A percentile compares a stretch with the other conserved stretches of the same genome.
These are phyloP conservation scores for Poeciliopsis retropinna DNA, from an alignment of 2,113 vertebrate species.

Conservation along the genomic window DNA sequence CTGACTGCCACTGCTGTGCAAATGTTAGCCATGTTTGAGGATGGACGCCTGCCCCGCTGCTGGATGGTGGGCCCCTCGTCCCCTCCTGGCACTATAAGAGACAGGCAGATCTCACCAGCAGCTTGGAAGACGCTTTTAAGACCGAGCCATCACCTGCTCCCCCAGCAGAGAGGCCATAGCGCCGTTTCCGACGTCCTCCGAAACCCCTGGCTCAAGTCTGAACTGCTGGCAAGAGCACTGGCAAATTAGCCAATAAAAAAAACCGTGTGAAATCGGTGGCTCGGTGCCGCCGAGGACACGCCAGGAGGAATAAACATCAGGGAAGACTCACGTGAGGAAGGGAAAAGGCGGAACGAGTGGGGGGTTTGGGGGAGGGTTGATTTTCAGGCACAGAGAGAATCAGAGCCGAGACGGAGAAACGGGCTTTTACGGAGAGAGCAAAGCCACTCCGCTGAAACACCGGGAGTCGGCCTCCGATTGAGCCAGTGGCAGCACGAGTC, in stretches of 20 bases:
- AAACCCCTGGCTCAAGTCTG: constrained; percentile 66
- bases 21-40: constrained; percentile 82
- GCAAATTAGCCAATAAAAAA: constrained; percentile 83
- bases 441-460: constrained; percentile 51
- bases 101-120: constrained; percentile 48
- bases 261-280: constrained; percentile 79
- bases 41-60: constrained; percentile 49
- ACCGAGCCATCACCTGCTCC: constrained; percentile 19
- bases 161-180: constrained; percentile 28
- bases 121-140: constrained; percentile 44
- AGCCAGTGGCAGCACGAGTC: constrained; percentile 54
- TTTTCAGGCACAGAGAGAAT: constrained; percentile 31
- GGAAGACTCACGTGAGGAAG: constrained; percentile 57
- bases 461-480: constrained; percentile 46
- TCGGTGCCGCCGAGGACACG: constrained; percentile 68
- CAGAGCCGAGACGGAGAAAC: constrained; percentile 34
- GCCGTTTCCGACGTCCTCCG: constrained; percentile 49
- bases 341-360: constrained; percentile 49
- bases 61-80: constrained; percentile 34
- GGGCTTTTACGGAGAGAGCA: constrained; percentile 27
- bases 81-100: constrained; percentile 67
- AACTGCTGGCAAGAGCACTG: constrained; percentile 78
- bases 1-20: constrained; percentile 78
- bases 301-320: constrained; percentile 83
- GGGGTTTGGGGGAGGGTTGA: constrained; percentile 24